Evolutionary conservation across 92 coral and sea anemone species (phyloP).

Genomic region (Bergia sp.): DNA sequence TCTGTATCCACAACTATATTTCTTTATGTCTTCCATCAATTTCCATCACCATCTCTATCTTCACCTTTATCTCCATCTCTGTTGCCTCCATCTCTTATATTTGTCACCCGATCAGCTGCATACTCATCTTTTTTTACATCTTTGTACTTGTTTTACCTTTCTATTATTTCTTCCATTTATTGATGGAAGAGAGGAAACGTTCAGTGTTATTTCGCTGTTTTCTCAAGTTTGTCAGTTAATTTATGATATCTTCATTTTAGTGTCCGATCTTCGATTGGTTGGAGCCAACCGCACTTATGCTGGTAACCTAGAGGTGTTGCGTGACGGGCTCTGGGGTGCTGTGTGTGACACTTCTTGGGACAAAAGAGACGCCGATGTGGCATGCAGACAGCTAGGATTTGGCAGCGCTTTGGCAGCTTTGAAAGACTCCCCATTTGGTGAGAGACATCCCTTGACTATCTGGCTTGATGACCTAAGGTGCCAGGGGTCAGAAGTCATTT

Average conservation of each 20-base stretch:
- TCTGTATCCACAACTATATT: too few relatives aligned
- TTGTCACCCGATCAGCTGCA: too few relatives aligned
- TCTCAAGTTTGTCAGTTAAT: too few relatives aligned
- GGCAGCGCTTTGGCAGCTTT: slow-evolving; percentile 26
- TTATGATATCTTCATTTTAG: not conserved
- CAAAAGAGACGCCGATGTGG: slow-evolving; percentile 18
- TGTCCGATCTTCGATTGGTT: not conserved
- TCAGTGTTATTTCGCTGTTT: too few relatives aligned
- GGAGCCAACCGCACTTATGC: slow-evolving; percentile 7
- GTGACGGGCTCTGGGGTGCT: slow-evolving; percentile 20
- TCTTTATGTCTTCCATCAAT: too few relatives aligned
- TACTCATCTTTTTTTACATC: too few relatives aligned
- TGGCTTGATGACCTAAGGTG: slow-evolving; percentile 20
- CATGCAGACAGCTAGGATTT: slow-evolving; percentile 23
- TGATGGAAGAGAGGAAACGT: too few relatives aligned
- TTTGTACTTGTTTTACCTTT: too few relatives aligned
- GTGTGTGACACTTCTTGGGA: slow-evolving; percentile 30
- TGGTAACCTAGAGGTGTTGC: slow-evolving; percentile 10
- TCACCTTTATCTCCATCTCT: too few relatives aligned
- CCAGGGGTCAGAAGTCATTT: not conserved
- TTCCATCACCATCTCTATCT: too few relatives aligned
- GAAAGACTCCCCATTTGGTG: slow-evolving; percentile 12
- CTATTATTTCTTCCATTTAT: too few relatives aligned
- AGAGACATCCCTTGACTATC: not conserved
- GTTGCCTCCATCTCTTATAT: too few relatives aligned